phyloP scores from a whole-genome alignment of 1,140 invertebrate species.

The Drosophila burlai region DNA sequence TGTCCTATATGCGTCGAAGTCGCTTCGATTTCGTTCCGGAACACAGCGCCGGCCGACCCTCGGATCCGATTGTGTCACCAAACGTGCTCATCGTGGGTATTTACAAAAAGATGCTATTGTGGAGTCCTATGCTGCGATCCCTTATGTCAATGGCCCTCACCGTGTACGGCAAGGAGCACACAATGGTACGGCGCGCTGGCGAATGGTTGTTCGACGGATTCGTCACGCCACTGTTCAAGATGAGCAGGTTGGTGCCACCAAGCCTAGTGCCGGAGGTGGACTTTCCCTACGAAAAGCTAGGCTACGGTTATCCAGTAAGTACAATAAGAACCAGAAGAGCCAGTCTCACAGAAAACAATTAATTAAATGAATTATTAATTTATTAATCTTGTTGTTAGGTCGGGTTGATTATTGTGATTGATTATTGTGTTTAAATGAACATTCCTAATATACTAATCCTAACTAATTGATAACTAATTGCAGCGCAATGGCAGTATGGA shows the following conservation, averaged over 20 bases:
- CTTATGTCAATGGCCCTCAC: constrained; percentile 86
- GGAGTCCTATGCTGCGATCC: constrained; percentile 86
- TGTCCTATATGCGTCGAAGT: constrained; percentile 91
- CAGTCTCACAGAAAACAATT: not conserved
- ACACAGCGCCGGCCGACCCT: constrained; percentile 90
- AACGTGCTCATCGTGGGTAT: constrained; percentile 90
- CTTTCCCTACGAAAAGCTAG: constrained; percentile 90
- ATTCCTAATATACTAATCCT: constrained; percentile 62
- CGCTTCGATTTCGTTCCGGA: constrained; percentile 89
- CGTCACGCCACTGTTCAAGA: constrained; percentile 88
- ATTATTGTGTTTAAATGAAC: not conserved
- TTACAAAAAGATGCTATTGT: constrained; percentile 60
- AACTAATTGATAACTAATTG: too few relatives aligned
- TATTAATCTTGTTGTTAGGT: too few relatives aligned
- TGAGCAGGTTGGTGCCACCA: constrained; percentile 87
- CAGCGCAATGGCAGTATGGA: constrained; percentile 91
- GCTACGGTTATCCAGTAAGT: constrained; percentile 92
- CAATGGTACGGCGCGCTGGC: constrained; percentile 88
- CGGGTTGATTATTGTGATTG: too few relatives aligned
- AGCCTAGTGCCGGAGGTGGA: constrained; percentile 72
- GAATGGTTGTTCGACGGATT: constrained; percentile 92
- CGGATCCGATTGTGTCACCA: constrained; percentile 91
- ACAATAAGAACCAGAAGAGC: not conserved
- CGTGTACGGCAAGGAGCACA: constrained; percentile 86
- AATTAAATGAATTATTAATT: too few relatives aligned